Percentiles rank a stretch among this genome's conserved stretches.
Evolutionary conservation across 2,113 vertebrate genomes (phyloP).

Genomic region (Entomyzon cyanotis): DNA sequence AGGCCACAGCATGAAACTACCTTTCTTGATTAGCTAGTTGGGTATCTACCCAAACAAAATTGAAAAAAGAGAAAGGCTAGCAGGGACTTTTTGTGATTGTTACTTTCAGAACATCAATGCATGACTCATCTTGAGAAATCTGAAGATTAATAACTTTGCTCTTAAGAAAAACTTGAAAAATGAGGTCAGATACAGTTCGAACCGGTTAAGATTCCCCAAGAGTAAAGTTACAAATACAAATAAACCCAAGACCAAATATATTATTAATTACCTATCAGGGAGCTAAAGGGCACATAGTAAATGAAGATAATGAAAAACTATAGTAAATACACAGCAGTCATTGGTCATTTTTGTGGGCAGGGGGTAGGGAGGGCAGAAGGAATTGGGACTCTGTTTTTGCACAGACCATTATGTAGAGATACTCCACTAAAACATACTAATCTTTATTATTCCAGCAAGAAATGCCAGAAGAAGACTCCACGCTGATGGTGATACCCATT

Average conservation of each 20-base stretch:
- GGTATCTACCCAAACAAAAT: background rate
- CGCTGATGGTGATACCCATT: background rate
- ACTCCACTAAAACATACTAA: background rate
- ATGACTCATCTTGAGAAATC: background rate
- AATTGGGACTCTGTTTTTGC: background rate
- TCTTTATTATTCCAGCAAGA: background rate
- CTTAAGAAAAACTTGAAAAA: conserved; percentile 35
- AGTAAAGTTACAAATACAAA: conserved; percentile 15
- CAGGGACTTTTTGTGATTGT: background rate
- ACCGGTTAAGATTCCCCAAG: background rate
- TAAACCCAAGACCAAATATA: background rate
- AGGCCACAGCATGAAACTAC: background rate
- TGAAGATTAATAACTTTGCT: conserved; percentile 10
- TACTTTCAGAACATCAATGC: conserved; percentile 34
- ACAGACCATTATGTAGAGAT: background rate
- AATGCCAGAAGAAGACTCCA: background rate
- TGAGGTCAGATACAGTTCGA: background rate
- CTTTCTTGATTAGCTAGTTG: background rate
- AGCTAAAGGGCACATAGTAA: conserved; percentile 10
- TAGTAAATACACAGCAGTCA: background rate
- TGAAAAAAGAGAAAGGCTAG: background rate
- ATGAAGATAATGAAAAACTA: conserved; percentile 12
- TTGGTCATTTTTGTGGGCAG: background rate
- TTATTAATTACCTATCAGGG: conserved; percentile 1
- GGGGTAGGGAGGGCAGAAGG: background rate